These are phyloP conservation scores for Brachyalestes nurse DNA, from an alignment of 2,797 vertebrate genomes.

Conservation along the genomic window DNA sequence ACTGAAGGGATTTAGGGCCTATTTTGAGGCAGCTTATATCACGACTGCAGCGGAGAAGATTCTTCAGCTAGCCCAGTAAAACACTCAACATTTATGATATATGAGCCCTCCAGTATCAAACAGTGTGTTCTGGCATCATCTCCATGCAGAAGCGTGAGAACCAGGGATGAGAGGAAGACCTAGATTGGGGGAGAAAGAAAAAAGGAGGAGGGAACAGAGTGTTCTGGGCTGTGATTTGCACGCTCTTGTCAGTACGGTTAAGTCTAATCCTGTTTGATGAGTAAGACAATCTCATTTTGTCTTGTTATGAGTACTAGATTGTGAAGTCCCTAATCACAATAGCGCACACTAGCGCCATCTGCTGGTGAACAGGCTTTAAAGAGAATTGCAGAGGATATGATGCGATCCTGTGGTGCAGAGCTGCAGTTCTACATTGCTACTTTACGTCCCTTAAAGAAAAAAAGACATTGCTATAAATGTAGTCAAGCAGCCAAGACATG, in stretches of 20 bases:
- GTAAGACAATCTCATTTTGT: not conserved
- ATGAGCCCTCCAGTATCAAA: constrained; percentile 5
- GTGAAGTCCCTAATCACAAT: constrained; percentile 19
- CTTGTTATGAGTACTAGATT: constrained; percentile 11
- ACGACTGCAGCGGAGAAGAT: not conserved
- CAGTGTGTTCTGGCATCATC: constrained; percentile 15
- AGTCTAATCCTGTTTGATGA: constrained; percentile 43
- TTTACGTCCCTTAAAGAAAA: not conserved
- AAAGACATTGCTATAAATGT: not conserved
- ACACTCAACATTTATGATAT: not conserved
- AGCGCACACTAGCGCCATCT: constrained; percentile 62
- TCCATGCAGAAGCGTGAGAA: not conserved
- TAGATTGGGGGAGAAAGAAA: constrained; percentile 1
- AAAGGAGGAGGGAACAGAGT: constrained; percentile 5
- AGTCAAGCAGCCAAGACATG: not conserved
- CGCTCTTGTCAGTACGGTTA: constrained; percentile 13
- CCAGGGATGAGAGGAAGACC: constrained; percentile 3
- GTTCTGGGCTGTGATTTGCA: constrained; percentile 15
- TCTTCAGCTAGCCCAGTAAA: not conserved
- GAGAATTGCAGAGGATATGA: not conserved
- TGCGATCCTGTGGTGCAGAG: not conserved
- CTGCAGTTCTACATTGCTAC: not conserved
- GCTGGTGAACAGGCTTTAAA: constrained; percentile 49
- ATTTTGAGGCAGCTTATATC: constrained; percentile 35
- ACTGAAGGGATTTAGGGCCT: constrained; percentile 26